phyloP scores from a whole-genome alignment of 2,797 vertebrate genomes.

The Ptychobarbus kaznakovi region DNA sequence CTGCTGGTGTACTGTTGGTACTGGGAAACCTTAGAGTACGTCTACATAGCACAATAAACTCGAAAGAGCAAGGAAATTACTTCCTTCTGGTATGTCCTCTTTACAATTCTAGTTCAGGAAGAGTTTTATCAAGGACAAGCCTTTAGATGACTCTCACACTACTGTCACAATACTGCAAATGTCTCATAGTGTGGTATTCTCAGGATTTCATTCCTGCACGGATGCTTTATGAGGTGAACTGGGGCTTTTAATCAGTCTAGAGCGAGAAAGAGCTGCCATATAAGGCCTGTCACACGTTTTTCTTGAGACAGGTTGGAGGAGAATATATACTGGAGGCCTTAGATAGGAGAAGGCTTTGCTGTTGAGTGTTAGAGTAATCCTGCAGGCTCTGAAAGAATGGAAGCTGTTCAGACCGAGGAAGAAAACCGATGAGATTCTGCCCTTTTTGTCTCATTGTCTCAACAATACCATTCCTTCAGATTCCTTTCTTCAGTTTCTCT shows the following conservation, averaged over 20 bases:
- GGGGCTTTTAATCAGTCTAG: neutral
- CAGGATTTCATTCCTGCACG: neutral
- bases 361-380: constrained; percentile 25
- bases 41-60: neutral
- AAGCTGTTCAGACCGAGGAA: neutral
- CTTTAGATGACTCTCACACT: neutral
- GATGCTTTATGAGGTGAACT: neutral
- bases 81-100: neutral
- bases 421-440: constrained; percentile 5
- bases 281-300: neutral
- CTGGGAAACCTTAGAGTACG: neutral
- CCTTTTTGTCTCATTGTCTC: neutral
- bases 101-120: constrained; percentile 12
- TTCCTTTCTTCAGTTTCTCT: neutral
- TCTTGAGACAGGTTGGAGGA: constrained; percentile 2
- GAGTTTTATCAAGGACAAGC: neutral
- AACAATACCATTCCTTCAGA: neutral
- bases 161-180: neutral
- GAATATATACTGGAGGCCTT: constrained; percentile 17
- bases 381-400: neutral
- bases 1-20: neutral
- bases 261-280: neutral
- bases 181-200: neutral
- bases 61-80: neutral
- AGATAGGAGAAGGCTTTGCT: constrained; percentile 28